These are phyloP conservation scores for Limnephilus auricula DNA, from an alignment of 2,888 invertebrate genomes.

Conservation along the genomic window DNA sequence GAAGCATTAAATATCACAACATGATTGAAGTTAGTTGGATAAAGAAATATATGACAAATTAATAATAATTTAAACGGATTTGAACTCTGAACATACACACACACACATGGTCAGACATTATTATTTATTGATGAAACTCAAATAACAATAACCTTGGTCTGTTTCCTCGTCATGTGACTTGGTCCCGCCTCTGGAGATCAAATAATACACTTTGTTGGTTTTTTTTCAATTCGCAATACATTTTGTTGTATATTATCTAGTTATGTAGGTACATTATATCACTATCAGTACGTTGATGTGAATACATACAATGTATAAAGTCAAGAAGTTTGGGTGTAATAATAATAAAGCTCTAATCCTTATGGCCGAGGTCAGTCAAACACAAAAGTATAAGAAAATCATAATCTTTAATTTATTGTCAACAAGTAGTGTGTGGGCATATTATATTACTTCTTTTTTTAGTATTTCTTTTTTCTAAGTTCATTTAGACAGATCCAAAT, in stretches of 20 bases:
- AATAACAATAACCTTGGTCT: not conserved
- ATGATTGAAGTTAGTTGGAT: not conserved
- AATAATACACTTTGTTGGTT: not conserved
- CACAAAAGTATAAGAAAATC: not conserved
- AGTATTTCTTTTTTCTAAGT: too few relatives aligned
- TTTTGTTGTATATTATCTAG: not conserved
- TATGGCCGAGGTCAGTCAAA: not conserved
- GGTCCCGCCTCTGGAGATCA: not conserved
- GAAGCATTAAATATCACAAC: not conserved
- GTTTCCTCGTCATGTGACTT: not conserved
- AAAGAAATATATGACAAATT: not conserved
- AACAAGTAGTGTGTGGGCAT: not conserved
- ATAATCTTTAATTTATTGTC: not conserved
- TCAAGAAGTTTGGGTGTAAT: not conserved
- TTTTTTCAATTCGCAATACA: not conserved
- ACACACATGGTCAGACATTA: not conserved
- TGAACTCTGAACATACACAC: not conserved
- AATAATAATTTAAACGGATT: not conserved
- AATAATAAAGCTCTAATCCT: not conserved
- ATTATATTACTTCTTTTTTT: too few relatives aligned
- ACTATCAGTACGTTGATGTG: not conserved
- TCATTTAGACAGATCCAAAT: too few relatives aligned
- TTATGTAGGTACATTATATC: not conserved
- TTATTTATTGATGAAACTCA: slow-evolving; percentile 2
- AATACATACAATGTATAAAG: not conserved